Evolutionary conservation across 2,888 invertebrate species (phyloP).

Genomic region (Plusia festucae): DNA sequence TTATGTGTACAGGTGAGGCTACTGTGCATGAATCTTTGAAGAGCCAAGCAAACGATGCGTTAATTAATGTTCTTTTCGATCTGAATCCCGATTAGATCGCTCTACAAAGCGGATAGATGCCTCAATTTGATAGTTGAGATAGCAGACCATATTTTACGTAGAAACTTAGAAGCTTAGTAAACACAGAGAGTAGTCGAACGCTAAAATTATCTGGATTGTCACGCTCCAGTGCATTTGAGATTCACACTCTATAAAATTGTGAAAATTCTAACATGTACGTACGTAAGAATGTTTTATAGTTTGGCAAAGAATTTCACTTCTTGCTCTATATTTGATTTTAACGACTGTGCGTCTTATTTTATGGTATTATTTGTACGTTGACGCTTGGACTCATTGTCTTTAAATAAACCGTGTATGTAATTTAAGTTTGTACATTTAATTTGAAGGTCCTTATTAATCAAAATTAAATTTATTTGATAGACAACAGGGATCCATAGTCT

Average conservation of each 20-base stretch:
- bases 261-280: conserved; percentile 15
- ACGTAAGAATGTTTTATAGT: conserved; percentile 2
- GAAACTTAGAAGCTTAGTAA: conserved; percentile 22
- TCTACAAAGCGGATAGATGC: not conserved
- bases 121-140: not conserved
- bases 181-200: conserved; percentile 38
- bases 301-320: conserved; percentile 8
- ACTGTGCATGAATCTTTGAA: conserved; percentile 31
- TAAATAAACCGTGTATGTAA: too few relatives aligned
- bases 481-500: too few relatives aligned
- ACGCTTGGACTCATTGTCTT: not conserved
- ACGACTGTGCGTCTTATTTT: conserved; percentile 4
- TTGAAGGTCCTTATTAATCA: too few relatives aligned
- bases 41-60: conserved; percentile 4
- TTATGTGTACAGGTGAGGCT: conserved; percentile 36
- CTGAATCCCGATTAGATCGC: not conserved
- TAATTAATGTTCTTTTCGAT: not conserved
- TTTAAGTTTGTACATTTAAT: too few relatives aligned
- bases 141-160: not conserved
- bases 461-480: too few relatives aligned
- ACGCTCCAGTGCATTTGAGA: conserved; percentile 43
- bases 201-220: conserved; percentile 33
- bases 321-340: conserved; percentile 2
- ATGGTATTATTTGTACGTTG: not conserved
- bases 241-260: conserved; percentile 15